Evolutionary conservation across 2,888 invertebrate genomes (phyloP), one percentile per base, ranked within the genome.

Genomic region (Archips xylosteana): DNA sequence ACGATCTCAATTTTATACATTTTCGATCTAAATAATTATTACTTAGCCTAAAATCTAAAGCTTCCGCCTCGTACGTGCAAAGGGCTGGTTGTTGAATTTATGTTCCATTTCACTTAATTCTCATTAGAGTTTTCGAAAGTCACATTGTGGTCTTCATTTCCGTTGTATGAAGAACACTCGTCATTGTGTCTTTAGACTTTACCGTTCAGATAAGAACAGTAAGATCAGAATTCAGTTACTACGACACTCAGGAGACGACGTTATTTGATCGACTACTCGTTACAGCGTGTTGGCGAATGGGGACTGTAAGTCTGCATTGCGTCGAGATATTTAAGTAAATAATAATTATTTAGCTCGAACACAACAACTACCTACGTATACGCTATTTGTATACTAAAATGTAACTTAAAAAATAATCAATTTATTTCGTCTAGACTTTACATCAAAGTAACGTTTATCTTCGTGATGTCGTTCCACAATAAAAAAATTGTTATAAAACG

Each of bases 291-390:
- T 23, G 9, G 54, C 51, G 54, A 15, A 9, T 54, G 3, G n/a
- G n/a, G 1, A 15, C n/a, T 51, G 1, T 23, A 15, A 15, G 8
- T 2, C 23, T 54, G 3, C 23, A 54, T 23, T 54, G 23, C 4
- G 9, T 54, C 12, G 5, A 15, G 6, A 54, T 9, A 54, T 54
- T 54, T n/a, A 60, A 39, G 51, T 64, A 63, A 65, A 51, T 65
- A 73, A 73, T 73, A 73, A 73, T 63, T 59, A 67, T 49, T 23
- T 47, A 39, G 39, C 15, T 54, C 57, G 47, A 63, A 68, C 62
- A 59, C 67, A 73, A 73, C 72, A 73, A 73, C 72, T 73, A 73
- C 36, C 72, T 68, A 73, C 62, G 39, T 36, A 47, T 68, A 67
- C 57, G 42, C 57, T 60, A 60, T 47, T 57, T 36, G 47, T 72